Percentiles rank a stretch among this genome's conserved stretches.
Evolutionary conservation across 2,797 vertebrate genomes (phyloP).

Genomic region (Myotis planiceps): DNA sequence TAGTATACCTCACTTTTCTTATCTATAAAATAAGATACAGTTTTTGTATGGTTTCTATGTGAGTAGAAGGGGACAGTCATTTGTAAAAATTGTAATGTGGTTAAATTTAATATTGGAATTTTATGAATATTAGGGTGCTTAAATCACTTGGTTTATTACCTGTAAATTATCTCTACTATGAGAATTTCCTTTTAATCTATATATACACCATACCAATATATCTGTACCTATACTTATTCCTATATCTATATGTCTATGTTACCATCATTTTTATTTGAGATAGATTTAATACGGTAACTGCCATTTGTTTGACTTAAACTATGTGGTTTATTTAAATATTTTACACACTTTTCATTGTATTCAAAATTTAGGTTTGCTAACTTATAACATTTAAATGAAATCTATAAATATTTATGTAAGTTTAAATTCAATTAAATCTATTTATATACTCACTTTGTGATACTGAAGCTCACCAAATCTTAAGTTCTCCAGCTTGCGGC

Average conservation of each 20-base stretch:
- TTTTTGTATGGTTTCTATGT: background rate
- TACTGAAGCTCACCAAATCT: background rate
- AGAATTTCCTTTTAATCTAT: background rate
- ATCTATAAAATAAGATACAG: background rate
- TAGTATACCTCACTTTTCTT: background rate
- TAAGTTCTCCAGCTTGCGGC: background rate
- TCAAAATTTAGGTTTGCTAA: background rate
- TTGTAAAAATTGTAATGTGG: background rate
- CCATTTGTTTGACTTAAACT: background rate
- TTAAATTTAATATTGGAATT: background rate
- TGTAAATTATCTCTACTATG: background rate
- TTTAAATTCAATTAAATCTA: background rate
- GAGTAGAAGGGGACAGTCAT: background rate
- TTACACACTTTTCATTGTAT: background rate
- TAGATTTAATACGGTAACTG: background rate
- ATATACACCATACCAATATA: background rate
- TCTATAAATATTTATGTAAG: background rate
- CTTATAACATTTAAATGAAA: background rate
- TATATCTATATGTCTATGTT: background rate
- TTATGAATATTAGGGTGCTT: background rate
- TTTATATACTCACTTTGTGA: background rate
- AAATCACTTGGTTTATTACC: background rate
- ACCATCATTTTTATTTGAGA: background rate
- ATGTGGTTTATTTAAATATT: background rate
- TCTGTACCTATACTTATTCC: background rate